These are phyloP conservation scores for Clistopyga incitator DNA, from an alignment of 2,888 invertebrate species.

Conservation along the genomic window DNA sequence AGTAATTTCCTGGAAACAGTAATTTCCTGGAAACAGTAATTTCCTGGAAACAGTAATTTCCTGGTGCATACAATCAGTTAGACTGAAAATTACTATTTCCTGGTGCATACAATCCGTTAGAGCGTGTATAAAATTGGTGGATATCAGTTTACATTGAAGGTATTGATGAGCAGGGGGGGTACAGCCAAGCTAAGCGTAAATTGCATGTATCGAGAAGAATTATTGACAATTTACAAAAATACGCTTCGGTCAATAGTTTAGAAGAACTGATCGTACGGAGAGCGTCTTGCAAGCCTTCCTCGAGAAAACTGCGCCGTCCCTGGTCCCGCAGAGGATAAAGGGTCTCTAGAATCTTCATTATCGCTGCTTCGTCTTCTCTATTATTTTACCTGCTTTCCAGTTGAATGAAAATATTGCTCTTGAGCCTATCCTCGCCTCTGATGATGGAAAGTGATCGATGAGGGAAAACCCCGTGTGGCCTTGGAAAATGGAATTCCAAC, in stretches of 20 bases:
- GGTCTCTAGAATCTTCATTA: not conserved
- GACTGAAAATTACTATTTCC: too few relatives aligned
- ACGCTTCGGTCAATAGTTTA: not conserved
- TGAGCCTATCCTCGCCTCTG: not conserved
- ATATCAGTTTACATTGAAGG: too few relatives aligned
- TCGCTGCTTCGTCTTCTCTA: constrained; percentile 20
- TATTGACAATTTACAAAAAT: not conserved
- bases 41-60: too few relatives aligned
- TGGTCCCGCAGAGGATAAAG: not conserved
- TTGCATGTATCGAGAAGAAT: too few relatives aligned
- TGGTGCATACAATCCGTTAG: too few relatives aligned
- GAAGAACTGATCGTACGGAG: not conserved
- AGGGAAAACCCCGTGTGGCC: constrained; percentile 34
- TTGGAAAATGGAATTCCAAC: constrained; percentile 45
- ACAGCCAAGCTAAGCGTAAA: too few relatives aligned
- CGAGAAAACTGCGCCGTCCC: constrained; percentile 2
- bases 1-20: too few relatives aligned
- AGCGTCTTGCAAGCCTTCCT: not conserved
- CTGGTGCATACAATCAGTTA: too few relatives aligned
- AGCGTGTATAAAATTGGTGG: too few relatives aligned
- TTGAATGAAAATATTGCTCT: constrained; percentile 42
- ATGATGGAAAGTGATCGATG: constrained; percentile 47
- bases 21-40: too few relatives aligned
- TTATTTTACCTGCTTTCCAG: constrained; percentile 26
- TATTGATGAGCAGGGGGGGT: too few relatives aligned